Conservation (phyloP, 2,888 invertebrate species). For the Dryococelus australis region DNA sequence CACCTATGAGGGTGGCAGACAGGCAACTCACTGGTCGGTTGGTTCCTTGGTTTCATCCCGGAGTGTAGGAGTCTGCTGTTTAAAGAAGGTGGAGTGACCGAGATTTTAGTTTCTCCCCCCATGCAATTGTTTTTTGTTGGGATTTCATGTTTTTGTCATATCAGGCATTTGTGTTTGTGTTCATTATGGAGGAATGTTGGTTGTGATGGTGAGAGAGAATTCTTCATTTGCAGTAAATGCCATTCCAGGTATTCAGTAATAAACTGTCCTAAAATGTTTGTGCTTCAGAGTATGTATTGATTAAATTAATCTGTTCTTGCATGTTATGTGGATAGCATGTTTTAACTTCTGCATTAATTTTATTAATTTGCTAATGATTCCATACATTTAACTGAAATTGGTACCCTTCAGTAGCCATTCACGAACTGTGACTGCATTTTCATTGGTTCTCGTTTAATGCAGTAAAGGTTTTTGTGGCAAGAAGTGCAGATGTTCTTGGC, state of each 20-base stretch:
- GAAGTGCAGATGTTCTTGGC: too few species aligned
- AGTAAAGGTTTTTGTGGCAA: too few species aligned
- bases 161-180: not conserved
- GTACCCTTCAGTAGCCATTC: too few species aligned
- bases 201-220: not conserved
- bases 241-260: not conserved
- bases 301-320: not conserved
- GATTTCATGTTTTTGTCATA: not conserved
- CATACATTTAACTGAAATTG: too few species aligned
- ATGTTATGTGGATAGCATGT: too few species aligned
- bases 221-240: not conserved
- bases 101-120: not conserved
- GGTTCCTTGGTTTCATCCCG: conserved; percentile 37
- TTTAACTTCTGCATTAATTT: too few species aligned
- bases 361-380: too few species aligned
- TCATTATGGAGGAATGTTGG: not conserved
- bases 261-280: not conserved
- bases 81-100: not conserved
- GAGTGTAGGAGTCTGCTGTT: not conserved
- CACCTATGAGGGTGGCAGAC: conserved; percentile 46
- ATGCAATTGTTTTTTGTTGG: not conserved
- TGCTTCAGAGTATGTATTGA: not conserved
- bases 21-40: conserved; percentile 38
- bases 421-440: too few species aligned
- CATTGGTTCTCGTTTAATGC: too few species aligned